These are phyloP conservation scores for Mionectes macconnelli DNA, from an alignment of 2,113 vertebrate genomes.

Conservation along the genomic window DNA sequence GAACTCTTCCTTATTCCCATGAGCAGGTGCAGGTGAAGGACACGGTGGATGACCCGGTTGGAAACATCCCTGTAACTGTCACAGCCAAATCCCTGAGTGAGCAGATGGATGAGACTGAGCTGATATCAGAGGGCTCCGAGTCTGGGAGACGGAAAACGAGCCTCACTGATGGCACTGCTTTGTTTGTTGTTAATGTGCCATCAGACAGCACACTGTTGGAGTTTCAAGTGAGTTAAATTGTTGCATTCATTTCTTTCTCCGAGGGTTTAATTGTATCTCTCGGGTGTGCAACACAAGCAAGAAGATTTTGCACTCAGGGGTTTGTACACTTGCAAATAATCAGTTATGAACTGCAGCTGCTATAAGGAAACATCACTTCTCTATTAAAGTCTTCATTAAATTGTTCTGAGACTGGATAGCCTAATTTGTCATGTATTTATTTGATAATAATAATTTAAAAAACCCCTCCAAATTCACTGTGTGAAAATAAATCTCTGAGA, in stretches of 20 bases:
- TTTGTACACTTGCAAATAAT: neutral
- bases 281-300: neutral
- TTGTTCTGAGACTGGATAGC: neutral
- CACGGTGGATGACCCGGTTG: conserved; percentile 68
- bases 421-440: neutral
- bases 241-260: neutral
- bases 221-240: conserved; percentile 75
- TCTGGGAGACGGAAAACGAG: conserved; percentile 16
- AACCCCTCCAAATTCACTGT: neutral
- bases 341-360: neutral
- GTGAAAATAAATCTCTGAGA: neutral
- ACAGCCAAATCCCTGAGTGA: conserved; percentile 1
- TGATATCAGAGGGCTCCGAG: neutral
- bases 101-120: neutral
- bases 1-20: neutral
- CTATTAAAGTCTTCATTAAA: neutral
- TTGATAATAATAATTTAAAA: neutral
- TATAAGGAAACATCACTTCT: neutral
- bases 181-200: conserved; percentile 81
- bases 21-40: conserved; percentile 89
- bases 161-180: conserved; percentile 73
- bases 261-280: conserved; percentile 2
- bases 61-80: conserved; percentile 67
- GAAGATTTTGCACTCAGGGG: neutral
- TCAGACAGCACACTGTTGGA: conserved; percentile 32